These are phyloP conservation scores for Enteromius anoplus DNA, from an alignment of 2,797 vertebrate genomes.

Conservation along the genomic window DNA sequence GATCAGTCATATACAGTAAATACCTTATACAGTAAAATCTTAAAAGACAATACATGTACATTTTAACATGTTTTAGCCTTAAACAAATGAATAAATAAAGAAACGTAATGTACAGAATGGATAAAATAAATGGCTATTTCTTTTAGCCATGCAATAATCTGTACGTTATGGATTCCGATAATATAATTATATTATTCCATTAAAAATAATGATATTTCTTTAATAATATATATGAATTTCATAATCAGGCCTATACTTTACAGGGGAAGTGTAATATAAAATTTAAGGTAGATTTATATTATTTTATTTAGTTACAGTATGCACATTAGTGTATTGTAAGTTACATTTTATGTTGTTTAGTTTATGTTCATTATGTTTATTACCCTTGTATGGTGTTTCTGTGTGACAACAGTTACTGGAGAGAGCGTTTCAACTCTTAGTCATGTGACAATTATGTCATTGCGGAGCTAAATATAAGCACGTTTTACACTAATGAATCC, in stretches of 20 bases:
- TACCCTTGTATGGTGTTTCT: background rate
- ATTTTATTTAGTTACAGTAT: background rate
- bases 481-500: background rate
- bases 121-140: background rate
- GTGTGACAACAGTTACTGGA: background rate
- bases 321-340: background rate
- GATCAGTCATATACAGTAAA: background rate
- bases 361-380: background rate
- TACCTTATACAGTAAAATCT: background rate
- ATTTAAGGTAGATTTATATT: background rate
- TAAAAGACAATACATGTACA: background rate
- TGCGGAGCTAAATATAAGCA: background rate
- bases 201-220: background rate
- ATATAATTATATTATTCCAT: too few relatives aligned
- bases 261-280: background rate
- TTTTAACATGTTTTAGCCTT: background rate
- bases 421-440: background rate
- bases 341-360: background rate
- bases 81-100: background rate
- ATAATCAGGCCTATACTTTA: background rate
- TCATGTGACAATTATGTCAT: constrained; percentile 22
- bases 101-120: background rate
- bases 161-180: background rate
- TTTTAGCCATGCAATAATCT: background rate
- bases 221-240: background rate